Base-by-base conservation (phyloP, 2,113 vertebrate genomes). In the Brachypteracias leptosomus region DNA sequence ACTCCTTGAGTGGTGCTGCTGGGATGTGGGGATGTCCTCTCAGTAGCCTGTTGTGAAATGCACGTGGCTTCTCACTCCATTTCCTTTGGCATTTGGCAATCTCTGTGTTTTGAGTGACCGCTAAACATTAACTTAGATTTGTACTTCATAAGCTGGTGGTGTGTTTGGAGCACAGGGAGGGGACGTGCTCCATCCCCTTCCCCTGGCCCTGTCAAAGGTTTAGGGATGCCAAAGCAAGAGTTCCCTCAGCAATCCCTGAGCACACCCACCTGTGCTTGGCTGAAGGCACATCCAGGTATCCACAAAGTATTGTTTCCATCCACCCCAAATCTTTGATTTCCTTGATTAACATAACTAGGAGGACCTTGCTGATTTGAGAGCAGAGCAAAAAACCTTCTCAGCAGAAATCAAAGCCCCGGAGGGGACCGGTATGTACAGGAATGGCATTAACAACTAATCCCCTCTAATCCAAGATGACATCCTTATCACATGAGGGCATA, bases 361-460 rank as follows among this genome's bases (percentile, higher is more conserved):
- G 62, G 35, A 62, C 49, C 20, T 88, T 21, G 55, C 58, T 85
- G 78, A 63, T 76, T 85, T 47, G 74, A 85, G 76, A 87, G 52
- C 81, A 91, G 84, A 81, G 36, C 5, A 7, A 89, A 94, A 67
- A 95, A 83, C 74, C 63, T 93, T 85, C 85, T 96, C 74, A 89
- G 68, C 84, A 85, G 65, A 87, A 91, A 95, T 91, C 74, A 94
- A 91, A 94, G 88, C 81, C 78, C 91, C 5, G 75, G 82, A 96
- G 88, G 78, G 46, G 94, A 96, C 94, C 6, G 4, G 89, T 88
- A 90, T 95, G 95, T 96, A 85, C 95, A 96, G 95, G 95, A 97
- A 95, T 96, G 95, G 88, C 95, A 96, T 96, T 96, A 96, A 88
- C 95, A 88, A 91, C 95, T 95, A 97, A 96, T 95, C 90, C 88